Conservation (phyloP, 2,797 vertebrate species). For the Enteromius unitaeniatus region DNA sequence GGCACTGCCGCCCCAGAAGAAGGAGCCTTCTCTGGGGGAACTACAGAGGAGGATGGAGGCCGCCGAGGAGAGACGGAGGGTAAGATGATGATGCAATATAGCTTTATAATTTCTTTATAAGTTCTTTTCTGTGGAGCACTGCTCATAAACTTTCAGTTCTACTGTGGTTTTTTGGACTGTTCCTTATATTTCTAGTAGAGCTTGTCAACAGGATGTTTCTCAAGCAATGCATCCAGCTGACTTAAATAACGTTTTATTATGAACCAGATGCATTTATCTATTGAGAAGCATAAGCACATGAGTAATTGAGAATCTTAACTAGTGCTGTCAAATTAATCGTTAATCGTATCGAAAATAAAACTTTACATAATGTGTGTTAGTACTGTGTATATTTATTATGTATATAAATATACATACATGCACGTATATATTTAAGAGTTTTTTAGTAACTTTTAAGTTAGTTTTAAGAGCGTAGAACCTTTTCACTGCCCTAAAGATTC, state of each 20-base stretch:
- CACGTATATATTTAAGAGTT: too few relatives aligned
- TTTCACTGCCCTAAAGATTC: neutral
- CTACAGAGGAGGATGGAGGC: constrained; percentile 89
- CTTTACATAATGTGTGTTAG: too few relatives aligned
- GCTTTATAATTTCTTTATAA: neutral
- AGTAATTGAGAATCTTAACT: neutral
- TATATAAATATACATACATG: too few relatives aligned
- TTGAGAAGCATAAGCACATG: neutral
- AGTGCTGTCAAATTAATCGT: too few relatives aligned
- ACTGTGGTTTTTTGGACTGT: neutral
- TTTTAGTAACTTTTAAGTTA: too few relatives aligned
- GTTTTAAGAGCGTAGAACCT: neutral
- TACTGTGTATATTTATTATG: too few relatives aligned
- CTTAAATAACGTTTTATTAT: neutral
- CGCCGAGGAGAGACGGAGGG: constrained; percentile 90
- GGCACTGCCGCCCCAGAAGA: constrained; percentile 81
- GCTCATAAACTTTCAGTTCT: neutral
- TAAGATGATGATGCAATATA: constrained; percentile 55
- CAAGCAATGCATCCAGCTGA: neutral
- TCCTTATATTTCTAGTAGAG: neutral
- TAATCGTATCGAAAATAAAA: too few relatives aligned
- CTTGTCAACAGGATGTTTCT: too few relatives aligned
- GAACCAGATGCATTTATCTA: neutral
- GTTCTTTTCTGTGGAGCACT: neutral
- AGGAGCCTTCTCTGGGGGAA: constrained; percentile 86